A percentile compares a stretch with the other conserved stretches of the same genome.
These are phyloP conservation scores for Dione vanillae DNA, from an alignment of 2,888 invertebrate genomes.

Conservation along the genomic window DNA sequence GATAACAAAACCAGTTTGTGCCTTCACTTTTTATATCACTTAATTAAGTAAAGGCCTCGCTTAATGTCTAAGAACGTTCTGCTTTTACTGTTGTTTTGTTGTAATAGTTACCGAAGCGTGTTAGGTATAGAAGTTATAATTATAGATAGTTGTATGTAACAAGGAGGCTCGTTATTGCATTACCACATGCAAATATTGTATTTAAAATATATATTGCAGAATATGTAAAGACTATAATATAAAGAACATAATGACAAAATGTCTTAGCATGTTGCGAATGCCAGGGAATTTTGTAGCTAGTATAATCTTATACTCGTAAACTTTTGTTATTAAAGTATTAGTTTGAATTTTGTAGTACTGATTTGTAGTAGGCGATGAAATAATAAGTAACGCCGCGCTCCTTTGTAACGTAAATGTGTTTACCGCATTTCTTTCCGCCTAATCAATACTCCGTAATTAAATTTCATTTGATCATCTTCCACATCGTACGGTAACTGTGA, in stretches of 20 bases:
- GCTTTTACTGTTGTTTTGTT: conserved; percentile 31
- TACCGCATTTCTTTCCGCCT: not conserved
- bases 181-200: conserved; percentile 17
- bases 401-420: not conserved
- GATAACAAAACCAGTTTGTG: conserved; percentile 4
- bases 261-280: too few relatives aligned
- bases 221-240: not conserved
- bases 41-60: conserved; percentile 10
- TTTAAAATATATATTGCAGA: not conserved
- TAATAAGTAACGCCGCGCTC: not conserved
- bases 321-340: too few relatives aligned
- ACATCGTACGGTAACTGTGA: too few relatives aligned
- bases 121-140: conserved; percentile 40
- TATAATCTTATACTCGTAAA: too few relatives aligned
- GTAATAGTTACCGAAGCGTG: conserved; percentile 44
- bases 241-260: too few relatives aligned
- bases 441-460: too few relatives aligned
- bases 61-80: conserved; percentile 17
- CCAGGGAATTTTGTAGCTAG: too few relatives aligned
- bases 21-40: not conserved
- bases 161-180: conserved; percentile 40
- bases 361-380: too few relatives aligned
- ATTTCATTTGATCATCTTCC: too few relatives aligned
- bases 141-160: conserved; percentile 38
- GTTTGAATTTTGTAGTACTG: too few relatives aligned